Base-by-base conservation (phyloP, 1,140 invertebrate species). In the Neotoxoptera formosana region DNA sequence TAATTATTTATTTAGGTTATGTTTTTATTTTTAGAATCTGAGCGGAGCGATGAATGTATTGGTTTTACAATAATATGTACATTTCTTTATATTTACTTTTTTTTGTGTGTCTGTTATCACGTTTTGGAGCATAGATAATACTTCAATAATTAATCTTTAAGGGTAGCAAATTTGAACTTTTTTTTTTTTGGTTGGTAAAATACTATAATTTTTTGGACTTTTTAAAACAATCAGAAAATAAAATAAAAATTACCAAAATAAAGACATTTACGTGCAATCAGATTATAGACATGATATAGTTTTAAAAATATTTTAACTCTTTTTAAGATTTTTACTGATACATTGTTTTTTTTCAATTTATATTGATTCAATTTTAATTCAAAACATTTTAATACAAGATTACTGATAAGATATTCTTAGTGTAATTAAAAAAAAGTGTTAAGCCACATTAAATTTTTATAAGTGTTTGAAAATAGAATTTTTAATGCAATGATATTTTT, bases 1-100 rank as follows among this genome's bases (percentile, higher is more conserved):
- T 67, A 67, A 67, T 67, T 67, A 67, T 67, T 67, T 67, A 67
- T 67, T 67, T 67, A 67, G 30, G 60, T 67, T 67, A 67, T 67
- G 14, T 67, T 14, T 67, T 67, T 67, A 67, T 67, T 67, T 67
- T 67, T 67, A 67, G 60, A 67, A n/a, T 30, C 30, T 67, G 30
- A 67, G 30, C 30, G 30, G 9, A 67, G 60, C 11, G 11, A 67
- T 11, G 11, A 30, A 67, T 67, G 30, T 67, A 67, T 67, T 67
- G 60, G 60, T 67, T 67, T n/a, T 67, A 67, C 30, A 67, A n/a
- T 67, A 30, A 67, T 67, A n/a, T n/a, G n/a, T n/a, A 30, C 30
- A 30, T 67, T 67, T 14, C 30, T 67, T 67, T 67, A 67, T 30
- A 60, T 25, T 60, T 21, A 25, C 11, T 67, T 30, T 67, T 60